A percentile compares a stretch with the other conserved stretches of the same genome.
These are phyloP conservation scores for Drosophila austrosaltans DNA, from an alignment of 2,888 invertebrate species.

Conservation along the genomic window DNA sequence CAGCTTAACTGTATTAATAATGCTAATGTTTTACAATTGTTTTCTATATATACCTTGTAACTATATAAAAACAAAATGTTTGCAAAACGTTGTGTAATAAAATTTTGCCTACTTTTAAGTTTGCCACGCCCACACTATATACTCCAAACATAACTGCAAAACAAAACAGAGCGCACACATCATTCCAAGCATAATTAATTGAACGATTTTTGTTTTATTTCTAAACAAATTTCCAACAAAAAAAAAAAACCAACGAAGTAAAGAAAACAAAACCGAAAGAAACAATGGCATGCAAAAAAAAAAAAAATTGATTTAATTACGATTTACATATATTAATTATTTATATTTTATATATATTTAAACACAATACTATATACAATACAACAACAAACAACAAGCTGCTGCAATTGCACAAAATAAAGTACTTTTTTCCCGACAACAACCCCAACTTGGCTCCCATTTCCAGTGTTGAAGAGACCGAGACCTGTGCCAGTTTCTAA, in stretches of 20 bases:
- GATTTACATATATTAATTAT: conserved; percentile 80
- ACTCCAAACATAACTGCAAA: conserved; percentile 40
- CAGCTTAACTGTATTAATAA: conserved; percentile 76
- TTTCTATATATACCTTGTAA: conserved; percentile 60
- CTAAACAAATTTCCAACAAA: background rate
- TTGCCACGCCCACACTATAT: conserved; percentile 56
- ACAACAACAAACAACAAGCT: conserved; percentile 56
- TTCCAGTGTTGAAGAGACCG: background rate
- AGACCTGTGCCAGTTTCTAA: too few species aligned
- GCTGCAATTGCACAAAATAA: conserved; percentile 82
- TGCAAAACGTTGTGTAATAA: conserved; percentile 78
- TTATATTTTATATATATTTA: conserved; percentile 75
- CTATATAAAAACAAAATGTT: conserved; percentile 39
- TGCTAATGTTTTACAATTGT: conserved; percentile 73
- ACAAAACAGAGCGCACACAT: conserved; percentile 42
- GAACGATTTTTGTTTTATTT: conserved; percentile 27
- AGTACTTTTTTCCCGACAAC: conserved; percentile 73
- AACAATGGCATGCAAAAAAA: conserved; percentile 28
- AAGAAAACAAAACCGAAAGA: conserved; percentile 13
- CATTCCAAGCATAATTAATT: conserved; percentile 16
- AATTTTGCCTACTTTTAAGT: conserved; percentile 72
- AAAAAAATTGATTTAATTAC: conserved; percentile 75
- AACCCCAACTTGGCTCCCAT: background rate
- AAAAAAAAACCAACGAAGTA: conserved; percentile 31
- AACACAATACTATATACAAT: conserved; percentile 63